Evolutionary conservation across 2,113 vertebrate genomes (phyloP).

Genomic region (Trogon melanurus): DNA sequence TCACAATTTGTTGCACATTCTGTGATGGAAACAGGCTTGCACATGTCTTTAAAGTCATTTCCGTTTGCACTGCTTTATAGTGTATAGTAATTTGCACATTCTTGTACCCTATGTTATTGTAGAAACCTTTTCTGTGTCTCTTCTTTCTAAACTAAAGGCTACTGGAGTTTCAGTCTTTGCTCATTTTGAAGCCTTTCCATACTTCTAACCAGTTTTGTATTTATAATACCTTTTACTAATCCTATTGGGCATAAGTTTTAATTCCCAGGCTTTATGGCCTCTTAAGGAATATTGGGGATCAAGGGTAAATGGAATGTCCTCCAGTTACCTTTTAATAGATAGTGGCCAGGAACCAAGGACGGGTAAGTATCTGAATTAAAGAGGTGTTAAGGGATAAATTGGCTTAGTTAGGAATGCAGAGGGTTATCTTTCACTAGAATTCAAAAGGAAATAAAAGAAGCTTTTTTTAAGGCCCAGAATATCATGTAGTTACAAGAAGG

Average conservation of each 20-base stretch:
- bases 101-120: neutral
- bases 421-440: neutral
- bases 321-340: neutral
- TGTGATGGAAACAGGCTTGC: neutral
- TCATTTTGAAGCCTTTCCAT: neutral
- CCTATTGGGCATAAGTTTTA: neutral
- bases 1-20: neutral
- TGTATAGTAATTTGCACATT: neutral
- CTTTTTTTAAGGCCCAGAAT: neutral
- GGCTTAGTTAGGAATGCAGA: neutral
- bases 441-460: neutral
- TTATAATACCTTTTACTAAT: neutral
- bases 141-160: neutral
- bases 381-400: neutral
- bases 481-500: neutral
- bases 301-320: neutral
- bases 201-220: neutral
- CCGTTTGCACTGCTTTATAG: neutral
- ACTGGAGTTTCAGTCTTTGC: neutral
- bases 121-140: neutral
- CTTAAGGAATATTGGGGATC: neutral
- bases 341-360: neutral
- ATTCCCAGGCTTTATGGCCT: neutral
- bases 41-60: neutral
- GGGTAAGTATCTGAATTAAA: neutral